Conservation (phyloP, 2,113 vertebrate genomes). For the Amblyopsis rosae region DNA sequence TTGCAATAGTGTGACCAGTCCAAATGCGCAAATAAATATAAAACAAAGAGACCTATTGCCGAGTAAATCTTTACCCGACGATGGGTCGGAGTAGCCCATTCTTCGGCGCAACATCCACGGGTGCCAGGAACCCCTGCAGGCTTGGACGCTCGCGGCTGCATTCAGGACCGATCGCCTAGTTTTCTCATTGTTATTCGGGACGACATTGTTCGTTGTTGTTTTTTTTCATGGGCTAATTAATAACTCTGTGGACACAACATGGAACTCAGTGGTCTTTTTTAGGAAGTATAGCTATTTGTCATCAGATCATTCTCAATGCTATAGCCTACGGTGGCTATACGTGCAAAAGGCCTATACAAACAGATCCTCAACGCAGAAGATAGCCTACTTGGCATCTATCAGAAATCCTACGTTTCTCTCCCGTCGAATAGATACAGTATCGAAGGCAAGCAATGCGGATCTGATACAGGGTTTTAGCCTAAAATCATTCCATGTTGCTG, state of each 20-base stretch:
- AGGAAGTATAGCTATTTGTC: conserved; percentile 51
- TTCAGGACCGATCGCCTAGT: conserved; percentile 58
- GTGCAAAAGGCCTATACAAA: not conserved
- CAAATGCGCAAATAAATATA: conserved; percentile 98
- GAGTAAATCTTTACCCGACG: conserved; percentile 89
- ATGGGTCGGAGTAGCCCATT: conserved; percentile 93
- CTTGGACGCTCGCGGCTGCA: conserved; percentile 64
- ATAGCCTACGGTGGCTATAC: too few relatives aligned
- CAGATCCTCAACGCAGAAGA: not conserved
- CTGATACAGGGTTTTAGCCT: conserved; percentile 1
- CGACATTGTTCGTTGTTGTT: conserved; percentile 57
- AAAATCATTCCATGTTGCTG: not conserved
- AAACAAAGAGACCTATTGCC: conserved; percentile 97
- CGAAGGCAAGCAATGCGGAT: conserved; percentile 27
- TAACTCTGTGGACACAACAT: conserved; percentile 20
- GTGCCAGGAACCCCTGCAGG: conserved; percentile 55
- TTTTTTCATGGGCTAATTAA: conserved; percentile 8
- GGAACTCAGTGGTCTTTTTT: conserved; percentile 43
- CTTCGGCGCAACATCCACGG: conserved; percentile 75
- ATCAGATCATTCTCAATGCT: not conserved
- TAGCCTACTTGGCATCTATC: conserved; percentile 10
- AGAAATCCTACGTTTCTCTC: not conserved
- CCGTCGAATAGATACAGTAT: conserved; percentile 20
- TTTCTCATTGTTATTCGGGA: not conserved
- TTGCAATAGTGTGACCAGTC: conserved; percentile 94